Evolutionary conservation across 2,888 invertebrate genomes (phyloP).

Genomic region (Synanthedon formicaeformis): DNA sequence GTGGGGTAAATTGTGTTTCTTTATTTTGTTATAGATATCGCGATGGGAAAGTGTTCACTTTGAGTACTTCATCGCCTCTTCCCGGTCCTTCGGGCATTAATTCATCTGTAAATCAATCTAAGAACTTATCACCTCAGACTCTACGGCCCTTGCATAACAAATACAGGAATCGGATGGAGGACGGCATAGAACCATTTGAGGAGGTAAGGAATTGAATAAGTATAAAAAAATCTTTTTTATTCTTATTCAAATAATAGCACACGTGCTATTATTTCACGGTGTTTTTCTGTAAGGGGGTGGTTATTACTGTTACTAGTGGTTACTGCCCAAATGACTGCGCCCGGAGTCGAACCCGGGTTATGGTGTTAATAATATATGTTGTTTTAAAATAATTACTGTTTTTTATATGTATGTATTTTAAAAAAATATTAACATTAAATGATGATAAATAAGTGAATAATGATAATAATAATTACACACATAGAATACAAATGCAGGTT

Average conservation of each 20-base stretch:
- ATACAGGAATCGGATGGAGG: constrained; percentile 23
- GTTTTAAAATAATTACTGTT: too few relatives aligned
- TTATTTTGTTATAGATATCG: constrained; percentile 26
- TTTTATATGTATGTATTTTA: too few relatives aligned
- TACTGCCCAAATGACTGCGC: too few relatives aligned
- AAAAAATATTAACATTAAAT: too few relatives aligned
- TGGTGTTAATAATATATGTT: too few relatives aligned
- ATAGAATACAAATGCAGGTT: too few relatives aligned
- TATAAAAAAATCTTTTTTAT: not conserved
- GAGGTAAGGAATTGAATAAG: constrained; percentile 25
- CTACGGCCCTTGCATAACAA: constrained; percentile 15
- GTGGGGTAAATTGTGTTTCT: not conserved
- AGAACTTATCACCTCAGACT: constrained; percentile 12
- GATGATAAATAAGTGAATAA: too few relatives aligned
- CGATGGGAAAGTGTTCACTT: constrained; percentile 39
- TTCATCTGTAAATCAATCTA: constrained; percentile 11
- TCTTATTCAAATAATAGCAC: not conserved
- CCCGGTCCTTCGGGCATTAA: constrained; percentile 38
- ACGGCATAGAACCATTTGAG: constrained; percentile 29
- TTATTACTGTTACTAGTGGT: too few relatives aligned
- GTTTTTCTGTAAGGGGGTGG: too few relatives aligned
- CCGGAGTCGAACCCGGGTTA: too few relatives aligned
- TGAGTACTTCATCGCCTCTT: constrained; percentile 18
- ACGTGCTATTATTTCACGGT: too few relatives aligned
- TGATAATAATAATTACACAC: too few relatives aligned